A percentile compares a stretch with the other conserved stretches of the same genome.
phyloP scores from a whole-genome alignment of 2,888 invertebrate genomes.

The Apodemia zela region DNA sequence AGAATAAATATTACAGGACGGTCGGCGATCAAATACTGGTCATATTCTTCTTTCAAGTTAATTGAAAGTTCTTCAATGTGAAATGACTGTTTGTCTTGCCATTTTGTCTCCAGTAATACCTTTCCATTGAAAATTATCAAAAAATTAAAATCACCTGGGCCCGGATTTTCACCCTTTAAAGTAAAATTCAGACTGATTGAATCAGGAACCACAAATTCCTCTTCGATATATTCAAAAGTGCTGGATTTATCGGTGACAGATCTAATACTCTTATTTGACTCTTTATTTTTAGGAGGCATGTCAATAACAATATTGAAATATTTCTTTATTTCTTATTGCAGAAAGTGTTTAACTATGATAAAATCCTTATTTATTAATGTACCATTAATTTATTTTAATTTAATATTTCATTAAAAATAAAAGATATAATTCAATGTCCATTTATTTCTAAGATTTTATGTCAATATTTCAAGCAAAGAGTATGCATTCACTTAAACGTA shows the following conservation, averaged over 20 bases:
- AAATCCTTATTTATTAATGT: no score
- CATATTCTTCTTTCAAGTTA: slow-evolving; percentile 45
- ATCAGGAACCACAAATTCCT: slow-evolving; percentile 36
- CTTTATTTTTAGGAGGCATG: no score
- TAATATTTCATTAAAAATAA: no score
- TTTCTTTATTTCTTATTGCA: no score
- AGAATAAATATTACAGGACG: slow-evolving; percentile 58
- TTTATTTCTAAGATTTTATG: no score
- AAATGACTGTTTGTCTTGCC: slow-evolving; percentile 41
- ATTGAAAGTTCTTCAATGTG: slow-evolving; percentile 40
- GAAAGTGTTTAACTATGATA: no score
- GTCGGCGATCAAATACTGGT: slow-evolving; percentile 45
- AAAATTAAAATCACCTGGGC: slow-evolving; percentile 46
- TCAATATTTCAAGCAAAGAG: no score
- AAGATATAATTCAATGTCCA: no score
- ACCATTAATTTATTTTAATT: no score
- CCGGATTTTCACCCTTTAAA: slow-evolving; percentile 44
- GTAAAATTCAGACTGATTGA: slow-evolving; percentile 39
- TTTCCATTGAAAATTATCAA: slow-evolving; percentile 48
- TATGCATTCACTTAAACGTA: no score
- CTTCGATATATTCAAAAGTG: slow-evolving; percentile 39
- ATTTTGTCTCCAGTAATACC: slow-evolving; percentile 47
- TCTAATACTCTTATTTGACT: no score
- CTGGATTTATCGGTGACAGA: slow-evolving; percentile 35
- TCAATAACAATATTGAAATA: no score